Evolutionary conservation across 2,888 invertebrate genomes (phyloP), one percentile per base, ranked within the genome.

Genomic region (Mythimna ferrago): DNA sequence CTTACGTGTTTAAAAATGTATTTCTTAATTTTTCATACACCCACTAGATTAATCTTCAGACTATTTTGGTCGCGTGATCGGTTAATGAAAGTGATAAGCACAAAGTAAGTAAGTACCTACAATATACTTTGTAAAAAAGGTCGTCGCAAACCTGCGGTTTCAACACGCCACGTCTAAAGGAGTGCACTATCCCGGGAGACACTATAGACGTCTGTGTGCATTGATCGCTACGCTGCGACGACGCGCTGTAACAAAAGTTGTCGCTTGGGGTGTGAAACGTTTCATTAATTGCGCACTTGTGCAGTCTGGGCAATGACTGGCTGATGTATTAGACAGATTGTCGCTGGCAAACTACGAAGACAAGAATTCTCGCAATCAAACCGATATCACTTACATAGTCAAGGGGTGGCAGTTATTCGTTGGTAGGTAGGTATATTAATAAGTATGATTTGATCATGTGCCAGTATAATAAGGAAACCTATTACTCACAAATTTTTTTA

Each of bases 1-100:
- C n/a, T 26, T 26, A 26, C 41, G 41, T 44, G 11, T 44, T 11
- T 44, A 44, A 11, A 44, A 44, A 44, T 38, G 1, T 9, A 9
- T 38, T 38, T 38, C 9, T 38, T 38, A 38, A 44, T 44, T 11
- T 44, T 9, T 48, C 5, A 48, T 9, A 19, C 16, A 19, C 6
- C 48, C 48, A 48, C 16, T 48, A 48, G 82, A 88, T 87, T 81
- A 80, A 56, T 66, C 65, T 16, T 66, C n/a, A 57, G 35, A 48
- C 64, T 69, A 73, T 69, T 75, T 57, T 35, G 62, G 61, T 70
- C 63, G 63, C 53, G 71, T 79, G 73, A 76, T 66, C n/a, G 6
- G 53, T 73, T 78, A 76, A 48, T 48, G 48, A 6, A 48, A 48
- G 16, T 48, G 48, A 11, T 32, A 32, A 32, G 32, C 5, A 32